Evolutionary conservation across 2,113 vertebrate genomes (phyloP), one percentile per base, ranked within the genome.

Genomic region (Chloebia gouldiae): DNA sequence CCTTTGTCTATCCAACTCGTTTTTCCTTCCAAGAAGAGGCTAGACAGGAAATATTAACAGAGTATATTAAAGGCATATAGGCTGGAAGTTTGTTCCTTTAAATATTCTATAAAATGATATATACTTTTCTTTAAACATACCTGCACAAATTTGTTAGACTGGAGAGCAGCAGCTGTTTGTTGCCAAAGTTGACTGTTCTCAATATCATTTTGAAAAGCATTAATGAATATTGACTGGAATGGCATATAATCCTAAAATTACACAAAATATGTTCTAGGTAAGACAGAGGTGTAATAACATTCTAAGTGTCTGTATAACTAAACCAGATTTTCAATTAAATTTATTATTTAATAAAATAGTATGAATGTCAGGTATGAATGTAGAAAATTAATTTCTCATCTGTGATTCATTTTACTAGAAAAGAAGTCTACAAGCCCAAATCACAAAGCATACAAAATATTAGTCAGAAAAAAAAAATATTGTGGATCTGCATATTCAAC

Each of bases 71-170:
- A 68, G 54, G 30, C 17, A 83, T 84, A 33, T 23, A 59, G 22
- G 27, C 37, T 64, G n/a, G 39, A 73, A 73, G n/a, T 60, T 47
- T 39, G 11, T 28, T 42, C 17, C 47, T 76, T 50, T 31, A 35
- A 50, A 31, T 59, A 50, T 17, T 42, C 14, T 31, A 35, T 22
- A 14, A 27, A 57, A 59, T 51, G 3, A 59, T 37, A 66, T 5
- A 50, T 68, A 64, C 8, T 82, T 91, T 93, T 37, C 45, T 80
- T 90, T 53, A 77, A 39, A 28, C 91, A 97, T 98, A 99, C 99
- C 99, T 99, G 99, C 49, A 99, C 98, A 97, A 99, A 99, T 97
- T 99, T 99, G 97, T 99, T 99, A 78, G 98, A 97, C 85, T 99
- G 99, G 44, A 99, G 99, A 68, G 99, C 97, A 69, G 98, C 95